Base-by-base conservation (phyloP, 1,140 invertebrate species). In the Nymphalis io region DNA sequence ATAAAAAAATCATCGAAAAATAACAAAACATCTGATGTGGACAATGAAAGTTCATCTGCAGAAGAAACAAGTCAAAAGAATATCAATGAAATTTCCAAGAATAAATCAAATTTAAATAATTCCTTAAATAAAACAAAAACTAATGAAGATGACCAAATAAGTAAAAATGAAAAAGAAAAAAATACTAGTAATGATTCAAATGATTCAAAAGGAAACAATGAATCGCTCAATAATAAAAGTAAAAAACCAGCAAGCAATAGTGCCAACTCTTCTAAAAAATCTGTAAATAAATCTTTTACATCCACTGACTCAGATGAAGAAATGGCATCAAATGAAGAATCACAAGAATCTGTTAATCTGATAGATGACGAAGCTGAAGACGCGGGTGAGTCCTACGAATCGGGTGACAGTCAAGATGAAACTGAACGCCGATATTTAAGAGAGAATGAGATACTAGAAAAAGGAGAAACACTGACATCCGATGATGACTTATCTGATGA, bases 361-460 rank as follows among this genome's bases (percentile, higher is more conserved):
- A 33, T 90, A 11, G 79, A 88, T 73, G 74, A 88, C 60, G 85
- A 90, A 78, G 87, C 85, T 8, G 80, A 81, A 64, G 87, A 90
- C 67, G 87, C 82, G 15, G 78, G 81, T 68, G 83, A 90, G 67
- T 78, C 84, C 70, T 92, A 92, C 76, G 83, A 89, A 72, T 92
- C 90, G 38, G 88, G 89, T 20, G 88, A 90, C 33, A 92, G 90
- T 68, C 81, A 76, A 75, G 79, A 90, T 70, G 85, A 88, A 60
- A 81, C 83, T 20, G 86, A 89, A 66, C 79, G 74, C 42, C 66
- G 78, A 42, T 89, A 88, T 68, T 82, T 81, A 72, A 67, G 76
- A 68, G 80, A 89, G 59, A 81, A 91, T 75, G 83, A 89, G 75
- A 83, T 91, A 38, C 18, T 81, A 61, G 84, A 89, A 60, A 86